Evolutionary conservation across 2,888 invertebrate species (phyloP), one percentile per base, ranked within the genome.

Genomic region (Habrosyne pyritoides): DNA sequence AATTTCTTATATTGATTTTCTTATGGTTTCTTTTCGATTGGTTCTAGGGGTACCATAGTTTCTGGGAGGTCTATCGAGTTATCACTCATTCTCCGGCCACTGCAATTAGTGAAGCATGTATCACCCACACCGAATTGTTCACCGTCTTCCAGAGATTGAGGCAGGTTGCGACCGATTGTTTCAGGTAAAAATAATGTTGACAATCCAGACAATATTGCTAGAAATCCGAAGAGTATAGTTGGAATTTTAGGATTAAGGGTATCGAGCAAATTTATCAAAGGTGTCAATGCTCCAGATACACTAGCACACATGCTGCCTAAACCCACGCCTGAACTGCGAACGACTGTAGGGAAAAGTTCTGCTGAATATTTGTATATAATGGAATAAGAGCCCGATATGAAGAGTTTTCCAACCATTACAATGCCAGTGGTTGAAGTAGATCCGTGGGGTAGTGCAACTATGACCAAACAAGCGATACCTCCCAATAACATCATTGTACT

Each of bases 351-450:
- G 75, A 97, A 97, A 7, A 97, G 83, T 85, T 97, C 97, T 0
- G 97, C 97, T 0, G 97, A 97, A 81, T 97, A 97, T 76, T 97
- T 97, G 81, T 97, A 97, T 62, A 97, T 95, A 18, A 97, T 96
- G 0, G 96, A 97, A 83, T 96, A 97, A 0, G 97, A 97, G 52
- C 96, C 96, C 21, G 97, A 96, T 69, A 97, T 97, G 71, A 97
- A 95, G 30, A 97, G 93, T 84, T 97, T 97, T 0, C 97, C 97
- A 21, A 96, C 77, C 93, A 97, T 95, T 0, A 96, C 96, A 33
- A 96, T 93, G 0, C 93, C 91, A 0, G 94, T 95, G 0, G 94
- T 91, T 0, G 92, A 73, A 0, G 93, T 89, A 54, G 94, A 94
- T 46, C 96, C 95, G 66, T 94, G 94, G 0, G 95, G 94, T 51